Conservation (phyloP, 2,888 invertebrate species). For the Boloria euphrosyne region DNA sequence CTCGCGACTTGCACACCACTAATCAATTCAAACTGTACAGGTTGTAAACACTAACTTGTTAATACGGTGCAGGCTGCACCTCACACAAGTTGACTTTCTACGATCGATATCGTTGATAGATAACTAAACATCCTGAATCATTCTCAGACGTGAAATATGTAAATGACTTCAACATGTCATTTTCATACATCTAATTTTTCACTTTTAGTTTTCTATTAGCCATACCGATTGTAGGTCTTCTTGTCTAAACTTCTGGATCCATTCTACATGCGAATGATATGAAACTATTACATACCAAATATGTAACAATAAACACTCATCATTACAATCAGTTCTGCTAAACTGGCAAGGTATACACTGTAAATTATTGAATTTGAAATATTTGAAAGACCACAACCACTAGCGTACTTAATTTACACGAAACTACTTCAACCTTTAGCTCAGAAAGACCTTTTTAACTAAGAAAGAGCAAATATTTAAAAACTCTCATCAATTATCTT, state of each 20-base stretch:
- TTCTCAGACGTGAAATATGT: too few relatives aligned
- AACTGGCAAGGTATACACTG: slow-evolving; percentile 1
- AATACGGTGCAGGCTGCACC: not conserved
- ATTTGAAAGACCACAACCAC: not conserved
- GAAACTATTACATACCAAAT: slow-evolving; percentile 4
- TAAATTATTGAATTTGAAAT: not conserved
- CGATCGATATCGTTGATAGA: too few relatives aligned
- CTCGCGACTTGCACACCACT: slow-evolving; percentile 58
- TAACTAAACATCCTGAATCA: too few relatives aligned
- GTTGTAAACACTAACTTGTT: too few relatives aligned
- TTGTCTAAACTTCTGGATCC: too few relatives aligned
- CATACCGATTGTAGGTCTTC: too few relatives aligned
- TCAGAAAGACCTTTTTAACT: not conserved
- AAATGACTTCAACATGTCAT: too few relatives aligned
- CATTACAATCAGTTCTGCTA: not conserved
- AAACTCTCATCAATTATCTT: slow-evolving; percentile 14
- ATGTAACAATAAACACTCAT: not conserved
- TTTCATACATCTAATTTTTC: too few relatives aligned
- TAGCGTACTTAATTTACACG: not conserved
- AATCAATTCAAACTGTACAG: slow-evolving; percentile 33
- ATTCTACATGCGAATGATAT: slow-evolving; percentile 6
- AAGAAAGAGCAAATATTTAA: not conserved
- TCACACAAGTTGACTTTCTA: not conserved
- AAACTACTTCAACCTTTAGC: slow-evolving; percentile 10
- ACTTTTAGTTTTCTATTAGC: too few relatives aligned